Conservation (phyloP, 2,797 vertebrate species). For the Petrocephalus schoutedeni region DNA sequence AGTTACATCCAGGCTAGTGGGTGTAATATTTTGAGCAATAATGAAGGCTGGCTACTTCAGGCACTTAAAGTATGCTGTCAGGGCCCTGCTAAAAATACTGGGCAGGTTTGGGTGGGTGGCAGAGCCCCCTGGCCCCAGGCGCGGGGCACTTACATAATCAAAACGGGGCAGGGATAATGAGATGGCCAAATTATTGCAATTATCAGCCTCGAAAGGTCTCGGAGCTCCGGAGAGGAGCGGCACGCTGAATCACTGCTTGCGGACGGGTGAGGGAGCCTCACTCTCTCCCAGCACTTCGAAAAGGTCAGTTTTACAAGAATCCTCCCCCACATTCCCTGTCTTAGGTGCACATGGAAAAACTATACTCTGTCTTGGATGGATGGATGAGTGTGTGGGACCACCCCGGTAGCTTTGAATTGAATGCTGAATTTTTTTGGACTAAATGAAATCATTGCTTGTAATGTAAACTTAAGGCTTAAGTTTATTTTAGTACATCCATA, state of each 20-base stretch:
- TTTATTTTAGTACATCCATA: background rate
- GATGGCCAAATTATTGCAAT: slow-evolving; percentile 45
- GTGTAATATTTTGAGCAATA: slow-evolving; percentile 43
- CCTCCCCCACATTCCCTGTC: background rate
- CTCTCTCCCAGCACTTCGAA: background rate
- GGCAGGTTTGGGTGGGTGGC: slow-evolving; percentile 34
- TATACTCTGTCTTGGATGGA: background rate
- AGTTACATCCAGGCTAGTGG: slow-evolving; percentile 36
- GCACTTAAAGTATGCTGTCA: slow-evolving; percentile 14
- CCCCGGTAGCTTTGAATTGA: background rate
- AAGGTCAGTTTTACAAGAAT: slow-evolving; percentile 12
- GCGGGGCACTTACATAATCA: slow-evolving; percentile 53
- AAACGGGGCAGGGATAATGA: slow-evolving; percentile 60
- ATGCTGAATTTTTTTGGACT: background rate
- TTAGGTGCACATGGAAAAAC: background rate
- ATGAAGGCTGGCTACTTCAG: slow-evolving; percentile 39
- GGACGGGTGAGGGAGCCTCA: background rate
- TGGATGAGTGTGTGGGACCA: background rate
- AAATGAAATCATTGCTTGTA: background rate
- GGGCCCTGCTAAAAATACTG: slow-evolving; percentile 3
- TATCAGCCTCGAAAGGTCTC: slow-evolving; percentile 2
- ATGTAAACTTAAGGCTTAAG: background rate
- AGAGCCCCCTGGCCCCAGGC: slow-evolving; percentile 27
- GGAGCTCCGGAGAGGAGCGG: background rate
- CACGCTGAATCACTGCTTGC: background rate